A percentile compares a stretch with the other conserved stretches of the same genome.
Evolutionary conservation across 2,888 invertebrate genomes (phyloP).

Genomic region (Agrochola lychnidis): DNA sequence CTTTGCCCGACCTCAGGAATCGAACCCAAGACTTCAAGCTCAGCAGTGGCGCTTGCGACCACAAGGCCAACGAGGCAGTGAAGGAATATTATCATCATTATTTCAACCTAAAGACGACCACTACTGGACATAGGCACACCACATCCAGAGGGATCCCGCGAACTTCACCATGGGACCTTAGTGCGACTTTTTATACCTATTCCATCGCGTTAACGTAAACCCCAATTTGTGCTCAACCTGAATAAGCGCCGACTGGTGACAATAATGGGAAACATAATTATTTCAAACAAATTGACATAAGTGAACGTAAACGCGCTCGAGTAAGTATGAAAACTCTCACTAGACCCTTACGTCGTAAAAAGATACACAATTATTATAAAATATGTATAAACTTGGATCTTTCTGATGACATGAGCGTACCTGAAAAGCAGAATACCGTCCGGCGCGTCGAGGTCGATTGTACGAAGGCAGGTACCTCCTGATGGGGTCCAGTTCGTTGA

Average conservation of each 20-base stretch:
- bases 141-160: neutral
- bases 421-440: conserved; percentile 99
- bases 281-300: neutral
- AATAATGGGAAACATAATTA: conserved; percentile 1
- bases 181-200: neutral
- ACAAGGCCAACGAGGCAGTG: too few species aligned
- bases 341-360: neutral
- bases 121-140: too few species aligned
- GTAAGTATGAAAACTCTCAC: neutral
- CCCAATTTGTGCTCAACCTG: neutral
- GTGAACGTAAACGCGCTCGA: too few species aligned
- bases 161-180: neutral
- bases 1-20: too few species aligned
- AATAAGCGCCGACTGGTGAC: neutral
- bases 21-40: too few species aligned
- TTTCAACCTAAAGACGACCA: too few species aligned
- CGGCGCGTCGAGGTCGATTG: conserved; percentile 97
- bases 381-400: neutral
- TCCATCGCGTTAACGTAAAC: neutral
- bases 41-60: too few species aligned
- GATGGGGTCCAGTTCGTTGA: conserved; percentile 99
- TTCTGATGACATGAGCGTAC: conserved; percentile 77
- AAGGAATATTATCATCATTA: neutral
- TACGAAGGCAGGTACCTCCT: conserved; percentile 98
- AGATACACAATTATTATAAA: neutral